phyloP scores from a whole-genome alignment of 2,113 vertebrate species.

The Neoarius graeffei region DNA sequence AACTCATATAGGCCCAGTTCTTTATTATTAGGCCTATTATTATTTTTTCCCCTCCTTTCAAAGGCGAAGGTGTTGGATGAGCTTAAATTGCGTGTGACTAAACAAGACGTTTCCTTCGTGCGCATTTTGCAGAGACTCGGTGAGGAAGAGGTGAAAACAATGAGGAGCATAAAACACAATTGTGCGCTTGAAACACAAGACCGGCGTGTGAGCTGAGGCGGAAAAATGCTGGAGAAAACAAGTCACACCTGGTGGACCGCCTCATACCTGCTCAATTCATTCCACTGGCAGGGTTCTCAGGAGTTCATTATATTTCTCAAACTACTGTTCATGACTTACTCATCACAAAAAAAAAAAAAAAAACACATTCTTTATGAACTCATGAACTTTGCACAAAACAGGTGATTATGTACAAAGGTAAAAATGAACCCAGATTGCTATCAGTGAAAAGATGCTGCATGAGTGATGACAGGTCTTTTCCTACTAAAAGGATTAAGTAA shows the following conservation, averaged over 20 bases:
- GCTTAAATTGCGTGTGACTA: conserved; percentile 51
- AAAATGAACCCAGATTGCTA: neutral
- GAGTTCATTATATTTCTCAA: conserved; percentile 57
- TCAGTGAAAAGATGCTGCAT: conserved; percentile 1
- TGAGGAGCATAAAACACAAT: conserved; percentile 63
- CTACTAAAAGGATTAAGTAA: neutral
- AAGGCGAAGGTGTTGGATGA: conserved; percentile 25
- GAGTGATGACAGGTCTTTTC: conserved; percentile 5
- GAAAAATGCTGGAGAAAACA: conserved; percentile 65
- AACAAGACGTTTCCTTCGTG: conserved; percentile 52
- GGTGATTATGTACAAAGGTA: neutral
- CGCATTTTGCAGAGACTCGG: conserved; percentile 20
- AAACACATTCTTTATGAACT: conserved; percentile 64
- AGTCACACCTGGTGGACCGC: conserved; percentile 73
- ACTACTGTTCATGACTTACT: conserved; percentile 60
- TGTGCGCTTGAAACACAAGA: conserved; percentile 73
- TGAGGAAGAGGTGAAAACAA: conserved; percentile 61
- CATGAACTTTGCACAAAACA: conserved; percentile 43
- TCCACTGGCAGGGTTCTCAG: conserved; percentile 62
- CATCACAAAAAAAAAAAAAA: conserved; percentile 30
- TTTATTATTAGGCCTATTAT: neutral
- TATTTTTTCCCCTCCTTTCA: neutral
- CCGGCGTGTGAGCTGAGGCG: conserved; percentile 65
- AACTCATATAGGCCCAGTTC: neutral
- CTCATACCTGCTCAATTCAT: conserved; percentile 53